Percentiles rank a stretch among this genome's conserved stretches.
Evolutionary conservation across 2,797 vertebrate species (phyloP).

Genomic region (Amniataba percoides): DNA sequence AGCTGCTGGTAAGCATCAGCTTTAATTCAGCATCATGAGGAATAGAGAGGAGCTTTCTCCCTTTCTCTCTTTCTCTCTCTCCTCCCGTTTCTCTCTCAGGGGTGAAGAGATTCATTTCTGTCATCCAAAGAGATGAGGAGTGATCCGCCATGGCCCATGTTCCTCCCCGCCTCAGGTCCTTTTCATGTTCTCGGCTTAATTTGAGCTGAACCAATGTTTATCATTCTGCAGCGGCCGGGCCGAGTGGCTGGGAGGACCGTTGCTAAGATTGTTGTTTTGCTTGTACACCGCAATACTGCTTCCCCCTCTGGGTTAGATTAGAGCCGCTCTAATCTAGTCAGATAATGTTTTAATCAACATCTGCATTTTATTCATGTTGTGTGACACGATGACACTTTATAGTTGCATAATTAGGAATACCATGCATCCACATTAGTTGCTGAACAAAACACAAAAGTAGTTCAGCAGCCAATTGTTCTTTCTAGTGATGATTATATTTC

Average conservation of each 20-base stretch:
- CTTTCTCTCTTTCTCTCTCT: constrained; percentile 6
- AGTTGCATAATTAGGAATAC: constrained; percentile 56
- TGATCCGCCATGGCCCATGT: constrained; percentile 58
- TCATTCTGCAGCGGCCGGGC: constrained; percentile 60
- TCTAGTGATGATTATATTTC: constrained; percentile 20
- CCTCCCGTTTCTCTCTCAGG: constrained; percentile 40
- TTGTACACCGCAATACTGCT: constrained; percentile 41
- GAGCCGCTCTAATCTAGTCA: constrained; percentile 67
- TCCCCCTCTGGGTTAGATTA: constrained; percentile 65
- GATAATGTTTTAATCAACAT: constrained; percentile 76
- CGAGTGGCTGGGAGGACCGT: constrained; percentile 39
- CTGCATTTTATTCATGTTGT: constrained; percentile 64
- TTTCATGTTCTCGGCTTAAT: constrained; percentile 68
- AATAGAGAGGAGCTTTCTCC: constrained; percentile 31
- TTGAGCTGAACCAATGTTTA: constrained; percentile 71
- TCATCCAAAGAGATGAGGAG: constrained; percentile 69
- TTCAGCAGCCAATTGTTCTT: constrained; percentile 19
- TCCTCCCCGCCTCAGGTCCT: constrained; percentile 68
- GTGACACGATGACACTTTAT: constrained; percentile 59
- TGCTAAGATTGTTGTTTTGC: constrained; percentile 64
- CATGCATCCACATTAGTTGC: constrained; percentile 42
- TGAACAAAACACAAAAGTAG: constrained; percentile 25
- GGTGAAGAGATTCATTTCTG: constrained; percentile 67
- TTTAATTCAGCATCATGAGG: constrained; percentile 63
- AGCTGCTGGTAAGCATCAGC: constrained; percentile 70